Conservation (phyloP, 2,797 vertebrate species). For the Sardinella longiceps region DNA sequence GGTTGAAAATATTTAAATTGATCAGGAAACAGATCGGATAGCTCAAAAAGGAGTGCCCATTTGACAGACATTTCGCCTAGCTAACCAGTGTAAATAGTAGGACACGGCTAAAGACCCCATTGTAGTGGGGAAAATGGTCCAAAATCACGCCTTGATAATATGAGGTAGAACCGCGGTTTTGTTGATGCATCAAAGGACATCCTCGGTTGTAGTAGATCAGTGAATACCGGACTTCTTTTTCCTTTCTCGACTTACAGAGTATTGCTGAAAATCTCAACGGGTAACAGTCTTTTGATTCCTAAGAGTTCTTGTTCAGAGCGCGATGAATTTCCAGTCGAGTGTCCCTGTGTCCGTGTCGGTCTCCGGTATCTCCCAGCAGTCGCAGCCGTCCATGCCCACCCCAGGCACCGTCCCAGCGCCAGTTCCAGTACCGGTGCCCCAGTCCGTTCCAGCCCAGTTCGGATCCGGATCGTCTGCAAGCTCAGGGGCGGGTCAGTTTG, state of each 20-base stretch:
- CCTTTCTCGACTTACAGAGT: conserved; percentile 20
- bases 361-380: conserved; percentile 82
- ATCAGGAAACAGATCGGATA: conserved; percentile 53
- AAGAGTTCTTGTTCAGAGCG: conserved; percentile 43
- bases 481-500: conserved; percentile 82
- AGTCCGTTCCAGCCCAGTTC: conserved; percentile 84
- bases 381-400: conserved; percentile 84
- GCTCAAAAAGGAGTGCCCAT: conserved; percentile 67
- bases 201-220: conserved; percentile 53
- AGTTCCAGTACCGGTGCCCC: conserved; percentile 80
- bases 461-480: conserved; percentile 83
- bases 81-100: conserved; percentile 55
- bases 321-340: conserved; percentile 93
- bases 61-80: conserved; percentile 59
- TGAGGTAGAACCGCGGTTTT: conserved; percentile 75
- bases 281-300: conserved; percentile 31
- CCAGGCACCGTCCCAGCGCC: conserved; percentile 79
- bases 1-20: conserved; percentile 61
- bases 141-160: conserved; percentile 77
- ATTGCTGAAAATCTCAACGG: conserved; percentile 17
- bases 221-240: conserved; percentile 72
- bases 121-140: conserved; percentile 78
- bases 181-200: conserved; percentile 66
- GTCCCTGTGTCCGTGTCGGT: conserved; percentile 75
- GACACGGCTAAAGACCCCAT: conserved; percentile 59